phyloP scores from a whole-genome alignment of 2,113 vertebrate species.

The Nothobranchius furzeri region DNA sequence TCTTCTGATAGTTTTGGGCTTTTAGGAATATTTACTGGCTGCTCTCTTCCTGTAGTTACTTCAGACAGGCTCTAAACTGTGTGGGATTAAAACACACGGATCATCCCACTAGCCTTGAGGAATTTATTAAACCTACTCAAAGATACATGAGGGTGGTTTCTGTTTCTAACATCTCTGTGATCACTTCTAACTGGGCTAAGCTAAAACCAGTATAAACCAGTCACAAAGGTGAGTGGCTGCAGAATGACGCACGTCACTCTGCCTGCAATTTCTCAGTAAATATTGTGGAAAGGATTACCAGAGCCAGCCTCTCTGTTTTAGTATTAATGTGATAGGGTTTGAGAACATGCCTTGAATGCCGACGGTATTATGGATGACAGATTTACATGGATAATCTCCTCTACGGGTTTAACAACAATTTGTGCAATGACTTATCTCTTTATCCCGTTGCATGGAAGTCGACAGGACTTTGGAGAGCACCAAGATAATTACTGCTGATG shows the following conservation, averaged over 20 bases:
- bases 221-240: background rate
- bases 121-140: background rate
- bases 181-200: background rate
- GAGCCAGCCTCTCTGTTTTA: constrained; percentile 28
- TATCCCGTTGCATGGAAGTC: constrained; percentile 39
- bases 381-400: constrained; percentile 65
- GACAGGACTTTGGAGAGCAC: background rate
- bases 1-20: too few species aligned
- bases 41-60: too few species aligned
- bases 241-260: background rate
- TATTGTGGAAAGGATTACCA: constrained; percentile 49
- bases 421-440: constrained; percentile 50
- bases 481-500: constrained; percentile 16
- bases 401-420: constrained; percentile 57
- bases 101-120: background rate
- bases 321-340: constrained; percentile 48
- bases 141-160: background rate
- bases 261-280: constrained; percentile 25
- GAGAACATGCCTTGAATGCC: constrained; percentile 31
- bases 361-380: constrained; percentile 49
- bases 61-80: background rate
- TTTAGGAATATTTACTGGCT: too few species aligned
- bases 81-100: background rate
- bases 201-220: background rate
- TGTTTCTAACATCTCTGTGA: background rate